Percentiles rank a stretch among this genome's conserved stretches.
phyloP scores from a whole-genome alignment of 2,797 vertebrate genomes.

The Ispidina picta region DNA sequence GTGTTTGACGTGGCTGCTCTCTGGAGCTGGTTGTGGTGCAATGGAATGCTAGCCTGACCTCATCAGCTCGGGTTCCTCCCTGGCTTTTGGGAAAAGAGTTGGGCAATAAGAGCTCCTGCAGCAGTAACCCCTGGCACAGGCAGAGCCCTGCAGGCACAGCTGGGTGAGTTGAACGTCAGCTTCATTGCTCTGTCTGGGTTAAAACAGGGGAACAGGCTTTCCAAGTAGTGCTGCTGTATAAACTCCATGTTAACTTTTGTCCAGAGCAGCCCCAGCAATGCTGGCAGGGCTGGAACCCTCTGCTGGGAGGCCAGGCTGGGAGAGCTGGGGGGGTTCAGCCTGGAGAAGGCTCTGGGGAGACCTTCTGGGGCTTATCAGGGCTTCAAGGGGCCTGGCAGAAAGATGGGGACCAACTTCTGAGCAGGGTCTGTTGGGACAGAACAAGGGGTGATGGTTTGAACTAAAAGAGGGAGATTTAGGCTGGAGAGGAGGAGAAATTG shows the following conservation, averaged over 20 bases:
- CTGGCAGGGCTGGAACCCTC: no score
- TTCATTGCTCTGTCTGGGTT: background rate
- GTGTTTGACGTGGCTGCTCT: constrained; percentile 1
- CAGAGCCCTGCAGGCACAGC: background rate
- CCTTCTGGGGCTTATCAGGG: no score
- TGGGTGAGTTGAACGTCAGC: background rate
- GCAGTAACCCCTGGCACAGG: background rate
- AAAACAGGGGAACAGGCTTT: background rate
- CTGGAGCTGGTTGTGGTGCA: background rate
- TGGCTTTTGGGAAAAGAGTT: background rate
- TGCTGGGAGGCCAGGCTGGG: background rate
- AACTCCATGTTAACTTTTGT: background rate
- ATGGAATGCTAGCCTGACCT: background rate
- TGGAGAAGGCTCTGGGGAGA: no score
- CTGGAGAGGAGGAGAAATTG: no score
- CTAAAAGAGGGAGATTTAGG: no score
- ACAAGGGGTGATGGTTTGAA: no score
- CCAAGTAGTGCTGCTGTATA: background rate
- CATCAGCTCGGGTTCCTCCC: background rate
- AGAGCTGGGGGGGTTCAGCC: background rate
- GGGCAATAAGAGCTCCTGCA: background rate
- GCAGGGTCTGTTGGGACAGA: no score
- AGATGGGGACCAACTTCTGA: no score
- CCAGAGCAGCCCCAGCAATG: background rate
- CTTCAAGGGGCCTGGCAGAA: no score